A percentile compares a stretch with the other conserved stretches of the same genome.
Evolutionary conservation across 1,140 invertebrate genomes (phyloP).

Genomic region (Drosophila bifasciata): DNA sequence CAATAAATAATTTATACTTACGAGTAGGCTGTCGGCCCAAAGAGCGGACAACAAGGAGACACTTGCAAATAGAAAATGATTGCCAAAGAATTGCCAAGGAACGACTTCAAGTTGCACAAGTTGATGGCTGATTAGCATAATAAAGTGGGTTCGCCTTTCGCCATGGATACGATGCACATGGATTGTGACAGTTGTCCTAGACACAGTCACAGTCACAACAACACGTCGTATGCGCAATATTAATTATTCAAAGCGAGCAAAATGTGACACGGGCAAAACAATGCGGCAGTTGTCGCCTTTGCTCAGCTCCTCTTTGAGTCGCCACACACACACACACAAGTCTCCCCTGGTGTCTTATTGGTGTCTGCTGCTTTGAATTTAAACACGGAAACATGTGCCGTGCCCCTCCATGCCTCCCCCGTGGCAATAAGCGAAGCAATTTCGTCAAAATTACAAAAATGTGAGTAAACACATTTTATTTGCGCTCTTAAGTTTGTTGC

Average conservation of each 20-base stretch:
- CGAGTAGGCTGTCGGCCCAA: background rate
- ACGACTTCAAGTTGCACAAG: constrained; percentile 21
- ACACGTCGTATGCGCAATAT: constrained; percentile 77
- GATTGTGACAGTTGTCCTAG: background rate
- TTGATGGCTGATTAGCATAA: constrained; percentile 57
- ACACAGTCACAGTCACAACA: constrained; percentile 50
- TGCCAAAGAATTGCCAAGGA: constrained; percentile 18
- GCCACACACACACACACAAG: no score
- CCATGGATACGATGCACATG: constrained; percentile 31
- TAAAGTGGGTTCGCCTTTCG: constrained; percentile 47
- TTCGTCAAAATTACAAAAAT: constrained; percentile 78
- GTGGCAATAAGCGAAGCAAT: constrained; percentile 74
- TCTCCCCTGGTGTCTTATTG: no score
- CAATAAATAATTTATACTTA: constrained; percentile 69
- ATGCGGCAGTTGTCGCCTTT: constrained; percentile 34
- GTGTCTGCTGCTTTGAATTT: constrained; percentile 39
- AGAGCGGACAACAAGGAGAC: constrained; percentile 1
- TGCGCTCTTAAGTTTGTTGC: constrained; percentile 66
- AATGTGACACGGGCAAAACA: constrained; percentile 34
- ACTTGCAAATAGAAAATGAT: background rate
- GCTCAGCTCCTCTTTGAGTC: no score
- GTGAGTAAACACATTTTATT: constrained; percentile 81
- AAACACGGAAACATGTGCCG: constrained; percentile 50
- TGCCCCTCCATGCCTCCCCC: background rate
- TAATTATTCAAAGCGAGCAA: constrained; percentile 67